A percentile compares a stretch with the other conserved stretches of the same genome.
These are phyloP conservation scores for Piscicola geometra DNA, from an alignment of 2,888 invertebrate genomes.

Conservation along the genomic window DNA sequence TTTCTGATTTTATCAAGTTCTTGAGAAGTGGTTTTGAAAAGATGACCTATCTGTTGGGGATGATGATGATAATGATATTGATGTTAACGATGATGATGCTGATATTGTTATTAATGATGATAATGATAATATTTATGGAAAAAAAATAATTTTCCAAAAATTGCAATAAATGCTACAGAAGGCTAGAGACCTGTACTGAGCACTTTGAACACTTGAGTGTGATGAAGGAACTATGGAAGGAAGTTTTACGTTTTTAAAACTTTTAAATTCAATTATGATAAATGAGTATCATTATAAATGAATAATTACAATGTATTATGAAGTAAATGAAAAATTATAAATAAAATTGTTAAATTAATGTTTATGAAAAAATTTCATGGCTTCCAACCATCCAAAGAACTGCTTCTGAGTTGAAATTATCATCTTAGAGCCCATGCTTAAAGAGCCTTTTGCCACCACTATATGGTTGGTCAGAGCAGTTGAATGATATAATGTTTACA, in stretches of 20 bases:
- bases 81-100: not conserved
- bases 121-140: not conserved
- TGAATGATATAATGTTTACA: no score
- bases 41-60: no score
- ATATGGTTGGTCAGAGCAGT: no score
- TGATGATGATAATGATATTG: not conserved
- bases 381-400: no score
- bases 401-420: no score
- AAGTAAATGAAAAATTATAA: not conserved
- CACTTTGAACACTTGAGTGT: not conserved
- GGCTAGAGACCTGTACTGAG: not conserved
- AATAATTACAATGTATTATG: no score
- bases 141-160: no score
- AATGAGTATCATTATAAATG: not conserved
- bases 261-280: not conserved
- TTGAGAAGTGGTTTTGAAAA: no score
- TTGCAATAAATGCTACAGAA: no score
- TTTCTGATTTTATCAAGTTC: not conserved
- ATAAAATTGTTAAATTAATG: not conserved
- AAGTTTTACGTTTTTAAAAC: not conserved
- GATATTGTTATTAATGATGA: not conserved
- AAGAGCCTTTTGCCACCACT: no score
- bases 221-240: not conserved
- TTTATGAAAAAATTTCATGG: no score
- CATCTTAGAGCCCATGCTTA: no score